phyloP scores from a whole-genome alignment of 2,113 vertebrate genomes.

The Scortum barcoo region DNA sequence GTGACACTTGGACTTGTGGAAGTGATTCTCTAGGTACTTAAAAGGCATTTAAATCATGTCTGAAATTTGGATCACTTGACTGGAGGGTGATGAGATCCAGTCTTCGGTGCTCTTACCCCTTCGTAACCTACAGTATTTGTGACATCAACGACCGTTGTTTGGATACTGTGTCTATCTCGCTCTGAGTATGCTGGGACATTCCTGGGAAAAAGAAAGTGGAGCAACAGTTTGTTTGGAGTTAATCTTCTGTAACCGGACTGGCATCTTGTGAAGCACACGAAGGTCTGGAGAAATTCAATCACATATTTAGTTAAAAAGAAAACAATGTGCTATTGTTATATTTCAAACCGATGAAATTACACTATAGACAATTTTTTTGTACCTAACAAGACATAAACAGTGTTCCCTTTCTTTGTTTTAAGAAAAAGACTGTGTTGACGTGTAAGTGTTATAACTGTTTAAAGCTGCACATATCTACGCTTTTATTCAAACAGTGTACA shows the following conservation, averaged over 20 bases:
- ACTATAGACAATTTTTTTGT: constrained; percentile 1
- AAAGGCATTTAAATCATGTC: no score
- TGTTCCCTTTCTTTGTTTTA: no score
- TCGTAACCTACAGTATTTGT: not conserved
- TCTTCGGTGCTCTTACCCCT: no score
- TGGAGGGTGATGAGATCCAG: not conserved
- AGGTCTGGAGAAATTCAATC: constrained; percentile 25
- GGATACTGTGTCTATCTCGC: not conserved
- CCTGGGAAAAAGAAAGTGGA: not conserved
- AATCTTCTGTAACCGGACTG: constrained; percentile 25
- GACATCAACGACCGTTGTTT: not conserved
- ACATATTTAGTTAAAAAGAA: constrained; percentile 14
- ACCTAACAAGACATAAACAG: not conserved
- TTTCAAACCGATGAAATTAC: not conserved
- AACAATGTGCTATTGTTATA: constrained; percentile 21
- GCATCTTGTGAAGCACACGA: not conserved
- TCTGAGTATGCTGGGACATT: not conserved
- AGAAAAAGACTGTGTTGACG: not conserved
- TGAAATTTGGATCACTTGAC: not conserved
- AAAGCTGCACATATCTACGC: no score
- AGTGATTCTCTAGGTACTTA: not conserved
- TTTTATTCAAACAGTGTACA: no score
- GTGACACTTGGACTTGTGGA: not conserved
- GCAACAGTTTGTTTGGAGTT: constrained; percentile 32
- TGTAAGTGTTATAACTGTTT: not conserved